These are phyloP conservation scores for Sebastes reedi DNA, from an alignment of 2,797 vertebrate species.

Conservation along the genomic window DNA sequence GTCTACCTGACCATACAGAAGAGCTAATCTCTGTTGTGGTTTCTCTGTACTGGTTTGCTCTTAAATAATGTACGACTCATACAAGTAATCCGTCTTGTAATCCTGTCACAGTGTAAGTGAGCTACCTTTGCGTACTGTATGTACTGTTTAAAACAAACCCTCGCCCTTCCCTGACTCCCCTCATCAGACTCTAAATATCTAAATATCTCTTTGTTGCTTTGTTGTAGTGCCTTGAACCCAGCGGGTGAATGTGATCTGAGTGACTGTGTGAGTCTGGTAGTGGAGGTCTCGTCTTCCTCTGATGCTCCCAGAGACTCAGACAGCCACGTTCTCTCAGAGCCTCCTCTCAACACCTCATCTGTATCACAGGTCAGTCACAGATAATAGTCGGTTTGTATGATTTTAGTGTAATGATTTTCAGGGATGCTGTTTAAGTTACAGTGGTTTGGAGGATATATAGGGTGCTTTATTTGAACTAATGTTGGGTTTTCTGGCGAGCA, in stretches of 20 bases:
- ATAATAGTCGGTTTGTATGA: neutral
- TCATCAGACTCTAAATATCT: neutral
- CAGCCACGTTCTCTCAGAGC: constrained; percentile 28
- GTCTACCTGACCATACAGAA: neutral
- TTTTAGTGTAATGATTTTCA: neutral
- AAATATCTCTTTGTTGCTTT: constrained; percentile 3
- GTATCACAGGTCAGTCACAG: constrained; percentile 61
- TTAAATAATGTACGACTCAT: constrained; percentile 20
- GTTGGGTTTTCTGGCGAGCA: constrained; percentile 43
- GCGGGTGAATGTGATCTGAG: constrained; percentile 51
- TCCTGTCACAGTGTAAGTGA: neutral
- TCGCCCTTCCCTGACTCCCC: neutral
- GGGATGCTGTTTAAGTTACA: neutral
- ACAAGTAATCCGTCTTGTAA: constrained; percentile 1
- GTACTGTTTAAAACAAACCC: neutral
- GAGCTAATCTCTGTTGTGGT: neutral
- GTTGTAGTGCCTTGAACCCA: constrained; percentile 6
- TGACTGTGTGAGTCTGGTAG: constrained; percentile 51
- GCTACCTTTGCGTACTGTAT: neutral
- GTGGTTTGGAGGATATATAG: neutral
- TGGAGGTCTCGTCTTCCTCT: constrained; percentile 53
- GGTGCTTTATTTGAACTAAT: neutral
- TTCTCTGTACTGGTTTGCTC: neutral
- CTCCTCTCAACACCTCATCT: constrained; percentile 42
- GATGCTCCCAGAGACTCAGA: constrained; percentile 34